These are phyloP conservation scores for Leptosomus discolor DNA, from an alignment of 2,113 vertebrate genomes.

Conservation along the genomic window DNA sequence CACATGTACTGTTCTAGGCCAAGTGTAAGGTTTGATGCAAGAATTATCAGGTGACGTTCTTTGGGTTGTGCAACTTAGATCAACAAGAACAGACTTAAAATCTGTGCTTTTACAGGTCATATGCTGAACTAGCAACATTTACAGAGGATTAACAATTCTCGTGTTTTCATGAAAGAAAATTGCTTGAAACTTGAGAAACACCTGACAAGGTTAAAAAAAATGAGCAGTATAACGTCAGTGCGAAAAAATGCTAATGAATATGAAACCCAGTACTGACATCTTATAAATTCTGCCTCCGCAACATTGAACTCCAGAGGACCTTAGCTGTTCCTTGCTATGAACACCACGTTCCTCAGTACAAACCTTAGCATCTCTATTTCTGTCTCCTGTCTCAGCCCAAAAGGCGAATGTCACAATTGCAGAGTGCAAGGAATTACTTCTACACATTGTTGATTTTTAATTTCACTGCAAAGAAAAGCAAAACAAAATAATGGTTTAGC, in stretches of 20 bases:
- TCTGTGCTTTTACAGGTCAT: background rate
- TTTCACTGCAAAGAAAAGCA: background rate
- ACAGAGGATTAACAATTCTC: background rate
- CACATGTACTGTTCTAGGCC: background rate
- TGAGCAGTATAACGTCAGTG: background rate
- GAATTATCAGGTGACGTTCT: background rate
- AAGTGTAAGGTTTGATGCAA: background rate
- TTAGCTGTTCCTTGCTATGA: background rate
- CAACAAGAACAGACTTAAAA: background rate
- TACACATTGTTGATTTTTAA: background rate
- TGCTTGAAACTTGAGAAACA: background rate
- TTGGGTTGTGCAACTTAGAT: background rate
- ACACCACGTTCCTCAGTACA: background rate
- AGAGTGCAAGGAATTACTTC: background rate
- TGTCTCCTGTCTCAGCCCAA: background rate
- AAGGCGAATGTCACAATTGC: background rate
- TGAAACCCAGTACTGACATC: background rate
- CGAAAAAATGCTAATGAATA: background rate
- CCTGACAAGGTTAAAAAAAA: background rate
- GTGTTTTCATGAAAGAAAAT: background rate
- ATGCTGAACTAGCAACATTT: background rate
- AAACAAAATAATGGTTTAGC: background rate
- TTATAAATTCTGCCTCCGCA: background rate
- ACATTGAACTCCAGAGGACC: background rate
- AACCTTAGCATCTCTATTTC: background rate